A percentile compares a stretch with the other conserved stretches of the same genome.
phyloP scores from a whole-genome alignment of 2,888 invertebrate genomes.

The Chalcis sispes region DNA sequence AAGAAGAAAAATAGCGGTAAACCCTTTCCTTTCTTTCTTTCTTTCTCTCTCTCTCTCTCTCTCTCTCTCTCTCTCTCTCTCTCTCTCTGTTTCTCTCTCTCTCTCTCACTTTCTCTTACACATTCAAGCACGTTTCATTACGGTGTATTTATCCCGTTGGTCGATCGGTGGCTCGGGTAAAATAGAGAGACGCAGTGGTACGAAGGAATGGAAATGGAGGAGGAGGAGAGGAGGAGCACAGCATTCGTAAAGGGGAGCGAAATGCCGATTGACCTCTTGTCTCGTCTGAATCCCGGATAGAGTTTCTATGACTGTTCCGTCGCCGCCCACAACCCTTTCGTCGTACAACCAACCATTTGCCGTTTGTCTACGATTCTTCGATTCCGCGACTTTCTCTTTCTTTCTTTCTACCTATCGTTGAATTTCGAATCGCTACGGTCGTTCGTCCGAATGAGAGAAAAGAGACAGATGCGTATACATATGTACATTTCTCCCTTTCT shows the following conservation, averaged over 20 bases:
- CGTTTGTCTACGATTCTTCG: slow-evolving; percentile 59
- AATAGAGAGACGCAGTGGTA: background rate
- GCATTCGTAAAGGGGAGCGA: slow-evolving; percentile 60
- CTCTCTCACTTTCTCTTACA: slow-evolving; percentile 21
- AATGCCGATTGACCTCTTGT: slow-evolving; percentile 73
- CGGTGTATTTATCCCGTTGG: no score
- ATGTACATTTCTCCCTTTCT: background rate
- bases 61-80: no score
- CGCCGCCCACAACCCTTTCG: slow-evolving; percentile 72
- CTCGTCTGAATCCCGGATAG: slow-evolving; percentile 67
- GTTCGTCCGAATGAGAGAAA: no score
- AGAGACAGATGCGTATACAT: no score
- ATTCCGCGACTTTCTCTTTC: slow-evolving; percentile 2
- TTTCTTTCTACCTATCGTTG: background rate
- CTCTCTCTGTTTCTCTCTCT: no score
- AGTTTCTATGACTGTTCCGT: slow-evolving; percentile 75
- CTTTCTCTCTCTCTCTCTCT: no score
- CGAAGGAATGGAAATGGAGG: background rate
- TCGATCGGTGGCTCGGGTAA: background rate
- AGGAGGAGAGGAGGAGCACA: slow-evolving; percentile 30
- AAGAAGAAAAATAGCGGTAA: background rate
- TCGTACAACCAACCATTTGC: slow-evolving; percentile 55
- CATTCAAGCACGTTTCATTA: no score
- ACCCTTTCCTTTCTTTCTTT: background rate
- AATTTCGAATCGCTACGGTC: no score